These are phyloP conservation scores for Genyomyrus donnyi DNA, from an alignment of 2,113 vertebrate species.

Conservation along the genomic window DNA sequence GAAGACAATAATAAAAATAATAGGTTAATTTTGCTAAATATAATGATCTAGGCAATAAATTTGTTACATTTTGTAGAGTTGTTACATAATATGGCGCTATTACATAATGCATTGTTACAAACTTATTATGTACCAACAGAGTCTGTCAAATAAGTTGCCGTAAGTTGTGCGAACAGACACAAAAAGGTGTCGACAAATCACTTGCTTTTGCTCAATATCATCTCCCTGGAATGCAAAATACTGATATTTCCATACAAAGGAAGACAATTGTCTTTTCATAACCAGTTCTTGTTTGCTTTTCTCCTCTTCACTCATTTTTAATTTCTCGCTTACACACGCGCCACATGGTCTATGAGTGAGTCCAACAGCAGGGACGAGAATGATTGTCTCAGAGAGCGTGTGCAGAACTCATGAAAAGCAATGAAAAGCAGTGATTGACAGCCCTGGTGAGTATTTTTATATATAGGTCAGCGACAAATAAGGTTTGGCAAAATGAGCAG, in stretches of 20 bases:
- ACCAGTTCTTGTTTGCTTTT: background rate
- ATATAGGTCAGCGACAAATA: background rate
- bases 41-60: background rate
- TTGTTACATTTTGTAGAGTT: background rate
- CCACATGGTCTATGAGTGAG: background rate
- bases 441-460: background rate
- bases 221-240: background rate
- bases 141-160: too few relatives aligned
- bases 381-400: background rate
- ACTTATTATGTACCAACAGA: background rate
- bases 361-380: background rate
- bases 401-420: background rate
- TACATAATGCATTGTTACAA: background rate
- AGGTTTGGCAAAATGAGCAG: background rate
- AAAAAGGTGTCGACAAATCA: background rate
- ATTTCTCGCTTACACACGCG: background rate
- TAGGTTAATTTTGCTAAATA: too few relatives aligned
- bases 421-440: background rate
- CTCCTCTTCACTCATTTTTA: background rate
- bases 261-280: background rate
- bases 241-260: background rate
- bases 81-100: background rate
- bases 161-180: background rate
- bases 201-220: background rate
- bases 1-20: too few relatives aligned